A percentile compares a stretch with the other conserved stretches of the same genome.
These are phyloP conservation scores for Linnaemya vulpina DNA, from an alignment of 2,888 invertebrate species.

Conservation along the genomic window DNA sequence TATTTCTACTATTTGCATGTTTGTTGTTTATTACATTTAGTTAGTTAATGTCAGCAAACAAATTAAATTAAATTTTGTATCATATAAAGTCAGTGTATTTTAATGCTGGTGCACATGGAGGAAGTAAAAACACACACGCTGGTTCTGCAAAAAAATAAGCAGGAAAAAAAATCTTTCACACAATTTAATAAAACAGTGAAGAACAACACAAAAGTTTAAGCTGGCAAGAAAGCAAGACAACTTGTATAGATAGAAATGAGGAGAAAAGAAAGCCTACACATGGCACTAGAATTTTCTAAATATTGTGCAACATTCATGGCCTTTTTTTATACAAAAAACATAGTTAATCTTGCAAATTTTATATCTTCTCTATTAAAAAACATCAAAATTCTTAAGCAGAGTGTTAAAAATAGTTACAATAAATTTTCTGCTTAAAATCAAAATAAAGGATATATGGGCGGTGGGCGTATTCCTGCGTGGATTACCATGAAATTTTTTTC, in stretches of 20 bases:
- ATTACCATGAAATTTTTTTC: no score
- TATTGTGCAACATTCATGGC: no score
- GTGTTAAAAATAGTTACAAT: no score
- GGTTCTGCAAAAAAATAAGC: neutral
- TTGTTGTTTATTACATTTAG: neutral
- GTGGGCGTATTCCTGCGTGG: no score
- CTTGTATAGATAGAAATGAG: neutral
- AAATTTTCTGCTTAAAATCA: no score
- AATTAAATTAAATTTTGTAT: neutral
- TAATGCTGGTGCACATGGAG: neutral
- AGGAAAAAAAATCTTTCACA: neutral
- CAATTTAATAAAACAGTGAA: conserved; percentile 2
- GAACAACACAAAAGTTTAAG: neutral
- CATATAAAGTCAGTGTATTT: neutral
- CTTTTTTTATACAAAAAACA: no score
- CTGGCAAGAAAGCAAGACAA: neutral
- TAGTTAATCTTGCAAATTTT: no score
- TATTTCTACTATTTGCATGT: neutral
- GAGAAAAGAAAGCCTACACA: no score
- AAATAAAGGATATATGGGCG: no score
- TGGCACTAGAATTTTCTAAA: no score
- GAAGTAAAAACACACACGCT: neutral
- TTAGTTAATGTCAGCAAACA: neutral
- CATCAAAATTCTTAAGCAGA: no score
- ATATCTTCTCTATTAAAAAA: no score